A percentile compares a stretch with the other conserved stretches of the same genome.
These are phyloP conservation scores for Crioceris asparagi DNA, from an alignment of 2,888 invertebrate genomes.

Conservation along the genomic window DNA sequence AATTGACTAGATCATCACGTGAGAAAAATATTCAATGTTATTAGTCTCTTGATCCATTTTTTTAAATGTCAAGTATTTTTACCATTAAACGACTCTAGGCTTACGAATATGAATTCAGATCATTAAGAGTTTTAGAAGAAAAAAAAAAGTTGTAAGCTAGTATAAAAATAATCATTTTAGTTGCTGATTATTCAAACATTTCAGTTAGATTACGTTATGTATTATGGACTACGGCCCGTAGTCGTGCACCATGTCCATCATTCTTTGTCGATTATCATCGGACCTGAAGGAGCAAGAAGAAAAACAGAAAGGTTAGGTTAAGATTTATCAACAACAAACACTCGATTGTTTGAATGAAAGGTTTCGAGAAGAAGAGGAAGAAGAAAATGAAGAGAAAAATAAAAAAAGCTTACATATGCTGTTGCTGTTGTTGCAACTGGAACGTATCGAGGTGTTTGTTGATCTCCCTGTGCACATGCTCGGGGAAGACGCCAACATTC, in stretches of 20 bases:
- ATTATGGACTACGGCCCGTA: conserved; percentile 36
- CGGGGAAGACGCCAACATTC: conserved; percentile 58
- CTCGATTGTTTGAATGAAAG: neutral
- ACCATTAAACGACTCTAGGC: too few species aligned
- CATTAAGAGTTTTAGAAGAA: too few species aligned
- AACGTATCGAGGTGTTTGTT: conserved; percentile 56
- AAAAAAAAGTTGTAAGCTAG: too few species aligned
- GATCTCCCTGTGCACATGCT: conserved; percentile 55
- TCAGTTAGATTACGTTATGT: too few species aligned
- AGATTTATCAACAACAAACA: neutral
- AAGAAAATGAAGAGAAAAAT: conserved; percentile 10
- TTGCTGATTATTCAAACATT: too few species aligned
- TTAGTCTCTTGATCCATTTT: too few species aligned
- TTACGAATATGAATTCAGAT: too few species aligned
- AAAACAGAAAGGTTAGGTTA: too few species aligned
- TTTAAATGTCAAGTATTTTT: too few species aligned
- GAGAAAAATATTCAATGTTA: too few species aligned
- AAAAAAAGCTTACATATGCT: conserved; percentile 34
- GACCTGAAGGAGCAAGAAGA: conserved; percentile 27
- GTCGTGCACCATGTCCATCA: conserved; percentile 39
- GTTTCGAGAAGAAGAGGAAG: neutral
- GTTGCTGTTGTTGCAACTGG: conserved; percentile 43
- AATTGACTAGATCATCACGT: too few species aligned
- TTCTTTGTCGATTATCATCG: conserved; percentile 35
- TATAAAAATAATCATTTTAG: too few species aligned